A percentile compares a stretch with the other conserved stretches of the same genome.
phyloP scores from a whole-genome alignment of 2,888 invertebrate genomes.

The Unio pictorum region DNA sequence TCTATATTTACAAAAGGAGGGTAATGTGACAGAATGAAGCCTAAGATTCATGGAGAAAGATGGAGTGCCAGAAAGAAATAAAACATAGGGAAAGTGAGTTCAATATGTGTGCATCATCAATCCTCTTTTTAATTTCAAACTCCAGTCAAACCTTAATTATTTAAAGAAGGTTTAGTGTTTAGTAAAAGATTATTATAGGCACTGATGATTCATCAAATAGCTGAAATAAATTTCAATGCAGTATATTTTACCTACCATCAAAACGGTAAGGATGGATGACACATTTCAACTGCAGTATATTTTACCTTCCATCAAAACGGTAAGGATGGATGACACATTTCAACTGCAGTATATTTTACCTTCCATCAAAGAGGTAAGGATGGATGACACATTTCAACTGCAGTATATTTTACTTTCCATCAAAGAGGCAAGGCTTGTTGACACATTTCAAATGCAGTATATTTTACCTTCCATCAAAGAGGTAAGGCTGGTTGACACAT shows the following conservation, averaged over 20 bases:
- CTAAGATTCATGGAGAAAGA: no score
- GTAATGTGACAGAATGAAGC: no score
- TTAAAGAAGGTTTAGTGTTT: no score
- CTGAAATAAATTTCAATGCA: neutral
- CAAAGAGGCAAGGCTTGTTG: slow-evolving; percentile 72
- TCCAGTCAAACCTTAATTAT: no score
- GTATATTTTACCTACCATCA: slow-evolving; percentile 62
- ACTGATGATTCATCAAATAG: neutral
- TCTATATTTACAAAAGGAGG: no score
- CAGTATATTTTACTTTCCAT: slow-evolving; percentile 57
- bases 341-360: slow-evolving; percentile 8
- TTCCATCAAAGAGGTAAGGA: slow-evolving; percentile 73
- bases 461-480: slow-evolving; percentile 70
- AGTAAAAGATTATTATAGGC: no score
- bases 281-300: slow-evolving; percentile 57
- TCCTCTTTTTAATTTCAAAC: no score
- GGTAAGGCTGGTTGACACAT: slow-evolving; percentile 72
- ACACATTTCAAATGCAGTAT: slow-evolving; percentile 63
- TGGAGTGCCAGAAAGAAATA: no score
- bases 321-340: slow-evolving; percentile 73
- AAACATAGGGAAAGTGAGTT: no score
- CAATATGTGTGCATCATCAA: no score
- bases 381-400: slow-evolving; percentile 70
- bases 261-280: slow-evolving; percentile 73
- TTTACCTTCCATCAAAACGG: slow-evolving; percentile 70